Conservation (phyloP, 2,113 vertebrate genomes). For the Planiliza haematocheilus region DNA sequence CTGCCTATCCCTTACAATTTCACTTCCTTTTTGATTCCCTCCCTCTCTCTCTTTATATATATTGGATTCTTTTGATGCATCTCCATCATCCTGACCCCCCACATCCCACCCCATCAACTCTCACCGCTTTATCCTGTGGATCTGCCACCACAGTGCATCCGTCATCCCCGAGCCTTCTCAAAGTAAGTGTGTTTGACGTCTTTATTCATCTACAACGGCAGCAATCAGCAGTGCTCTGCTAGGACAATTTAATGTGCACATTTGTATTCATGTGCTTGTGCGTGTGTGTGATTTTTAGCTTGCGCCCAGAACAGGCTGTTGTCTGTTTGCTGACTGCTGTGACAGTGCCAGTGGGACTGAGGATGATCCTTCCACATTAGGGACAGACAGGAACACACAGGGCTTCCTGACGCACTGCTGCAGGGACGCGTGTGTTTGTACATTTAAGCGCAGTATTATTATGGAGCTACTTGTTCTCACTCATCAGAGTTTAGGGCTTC, state of each 20-base stretch:
- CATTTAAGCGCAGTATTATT: neutral
- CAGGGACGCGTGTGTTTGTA: conserved; percentile 3
- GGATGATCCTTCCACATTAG: conserved; percentile 50
- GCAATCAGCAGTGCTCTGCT: conserved; percentile 32
- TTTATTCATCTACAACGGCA: conserved; percentile 17
- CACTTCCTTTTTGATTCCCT: neutral
- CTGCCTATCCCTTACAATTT: neutral
- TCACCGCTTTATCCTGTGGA: conserved; percentile 33
- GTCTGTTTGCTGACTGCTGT: conserved; percentile 42
- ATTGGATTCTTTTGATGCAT: neutral
- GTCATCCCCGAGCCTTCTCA: conserved; percentile 44
- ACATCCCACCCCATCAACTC: conserved; percentile 11
- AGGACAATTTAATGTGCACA: conserved; percentile 21
- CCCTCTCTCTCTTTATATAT: neutral
- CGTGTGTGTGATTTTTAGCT: conserved; percentile 17
- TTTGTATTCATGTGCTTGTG: conserved; percentile 6
- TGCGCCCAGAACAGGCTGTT: conserved; percentile 10
- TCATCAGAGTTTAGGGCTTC: neutral
- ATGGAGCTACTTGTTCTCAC: neutral
- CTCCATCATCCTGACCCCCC: conserved; percentile 26
- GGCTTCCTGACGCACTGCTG: conserved; percentile 8
- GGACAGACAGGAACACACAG: conserved; percentile 20
- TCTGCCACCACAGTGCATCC: conserved; percentile 25
- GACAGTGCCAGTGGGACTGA: conserved; percentile 16
- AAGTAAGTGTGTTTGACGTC: conserved; percentile 69